Base-by-base conservation (phyloP, 2,797 vertebrate genomes). In the Sebastes minor region DNA sequence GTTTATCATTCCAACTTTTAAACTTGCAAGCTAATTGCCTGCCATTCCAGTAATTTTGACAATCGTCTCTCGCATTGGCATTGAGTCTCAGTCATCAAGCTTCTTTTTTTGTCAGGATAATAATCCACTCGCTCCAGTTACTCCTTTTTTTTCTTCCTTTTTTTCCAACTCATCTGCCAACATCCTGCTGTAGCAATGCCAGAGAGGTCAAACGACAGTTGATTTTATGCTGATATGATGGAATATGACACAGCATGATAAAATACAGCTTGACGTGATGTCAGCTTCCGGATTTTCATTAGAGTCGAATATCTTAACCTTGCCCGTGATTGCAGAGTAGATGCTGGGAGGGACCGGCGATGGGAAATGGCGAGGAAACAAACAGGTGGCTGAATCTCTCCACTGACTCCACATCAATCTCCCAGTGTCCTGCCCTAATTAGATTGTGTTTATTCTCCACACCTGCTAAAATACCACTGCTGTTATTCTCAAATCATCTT, bases 291-390 rank as follows among this genome's bases (percentile, higher is more conserved):
- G 76, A 74, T 80, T 92, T 88, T 82, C 62, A 91, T 90, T 80
- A 38, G 64, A 82, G 78, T 59, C 70, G 83, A 91, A 87, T 83
- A 78, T 86, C 27, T 89, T 91, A 89, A 90, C 90, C 89, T 89
- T 86, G 80, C 35, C 71, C 73, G 74, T 86, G 83, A 91, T 91
- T 88, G 83, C 68, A 62, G 53, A 46, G 70, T 33, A 56, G 77
- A 70, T 82, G 81, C 83, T 60, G 69, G 28, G 60, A 53, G 28
- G 49, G 55, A 71, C 56, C 10, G 76, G 28, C 27, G 55, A 64
- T 56, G 60, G 46, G 25, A 83, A 78, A 80, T 32, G 70, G 33
- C 3, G 14, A 60, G 30, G 61, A 84, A 83, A 85, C 72, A 87
- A 92, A 91, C 85, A 88, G 92, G 89, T 92, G 87, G 81, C 64